Conservation (phyloP, 2,113 vertebrate genomes). For the Phylloscopus whistleri region DNA sequence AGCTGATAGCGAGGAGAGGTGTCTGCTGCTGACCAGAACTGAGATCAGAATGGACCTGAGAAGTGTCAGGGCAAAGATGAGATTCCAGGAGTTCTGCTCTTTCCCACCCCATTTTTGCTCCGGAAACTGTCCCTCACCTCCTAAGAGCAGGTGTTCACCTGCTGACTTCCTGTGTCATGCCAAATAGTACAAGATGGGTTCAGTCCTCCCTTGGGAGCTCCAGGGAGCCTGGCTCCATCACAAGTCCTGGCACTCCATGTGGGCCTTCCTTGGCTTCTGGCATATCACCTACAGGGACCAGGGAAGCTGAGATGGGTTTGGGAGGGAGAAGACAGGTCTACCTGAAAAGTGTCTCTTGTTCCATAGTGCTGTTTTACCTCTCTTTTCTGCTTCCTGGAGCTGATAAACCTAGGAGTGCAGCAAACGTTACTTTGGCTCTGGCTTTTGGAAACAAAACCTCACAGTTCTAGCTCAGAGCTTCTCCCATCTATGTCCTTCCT, state of each 20-base stretch:
- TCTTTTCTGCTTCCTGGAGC: not conserved
- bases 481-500: not conserved
- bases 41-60: not conserved
- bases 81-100: not conserved
- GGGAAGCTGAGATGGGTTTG: not conserved
- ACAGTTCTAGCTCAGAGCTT: not conserved
- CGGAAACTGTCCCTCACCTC: not conserved
- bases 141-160: fast-evolving
- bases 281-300: not conserved
- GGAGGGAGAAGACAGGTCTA: not conserved
- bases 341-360: not conserved
- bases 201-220: not conserved
- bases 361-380: not conserved
- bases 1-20: not conserved
- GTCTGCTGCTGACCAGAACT: not conserved
- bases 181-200: not conserved
- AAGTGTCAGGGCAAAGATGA: not conserved
- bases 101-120: not conserved
- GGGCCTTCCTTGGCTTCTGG: not conserved
- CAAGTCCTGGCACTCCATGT: not conserved
- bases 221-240: not conserved
- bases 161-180: not conserved
- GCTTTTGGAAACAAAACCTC: not conserved
- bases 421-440: not conserved
- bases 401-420: not conserved